A percentile compares a stretch with the other conserved stretches of the same genome.
Evolutionary conservation across 2,113 vertebrate species (phyloP).

Genomic region (Neoarius graeffei): DNA sequence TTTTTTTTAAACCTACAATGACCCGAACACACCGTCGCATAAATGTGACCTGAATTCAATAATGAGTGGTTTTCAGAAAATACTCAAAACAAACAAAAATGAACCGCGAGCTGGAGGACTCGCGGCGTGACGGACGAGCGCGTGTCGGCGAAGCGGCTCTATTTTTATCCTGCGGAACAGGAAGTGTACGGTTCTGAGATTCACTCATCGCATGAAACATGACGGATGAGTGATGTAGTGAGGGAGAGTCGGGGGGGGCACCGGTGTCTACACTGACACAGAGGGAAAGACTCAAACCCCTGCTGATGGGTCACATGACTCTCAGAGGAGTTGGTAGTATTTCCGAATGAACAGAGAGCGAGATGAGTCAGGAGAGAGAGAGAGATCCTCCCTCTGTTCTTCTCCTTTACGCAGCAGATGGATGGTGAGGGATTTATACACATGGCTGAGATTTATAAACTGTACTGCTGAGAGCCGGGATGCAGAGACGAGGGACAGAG

Average conservation of each 20-base stretch:
- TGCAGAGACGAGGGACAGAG: not conserved
- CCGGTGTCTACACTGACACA: constrained; percentile 43
- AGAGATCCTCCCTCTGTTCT: not conserved
- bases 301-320: too few species aligned
- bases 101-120: not conserved
- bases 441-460: constrained; percentile 7
- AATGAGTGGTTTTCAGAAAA: too few species aligned
- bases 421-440: constrained; percentile 41
- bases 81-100: not conserved
- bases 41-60: too few species aligned
- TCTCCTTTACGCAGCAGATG: constrained; percentile 11
- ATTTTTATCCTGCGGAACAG: constrained; percentile 3
- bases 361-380: not conserved
- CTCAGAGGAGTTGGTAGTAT: too few species aligned
- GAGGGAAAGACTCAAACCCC: constrained; percentile 8
- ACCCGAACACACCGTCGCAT: too few species aligned
- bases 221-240: constrained; percentile 46
- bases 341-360: constrained; percentile 2
- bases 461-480: not conserved
- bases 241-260: constrained; percentile 48
- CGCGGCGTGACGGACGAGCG: not conserved
- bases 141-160: not conserved
- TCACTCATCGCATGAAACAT: constrained; percentile 36
- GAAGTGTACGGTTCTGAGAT: constrained; percentile 57
- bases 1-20: too few species aligned